Evolutionary conservation across 2,113 vertebrate species (phyloP).

Genomic region (Tenrec ecaudatus): DNA sequence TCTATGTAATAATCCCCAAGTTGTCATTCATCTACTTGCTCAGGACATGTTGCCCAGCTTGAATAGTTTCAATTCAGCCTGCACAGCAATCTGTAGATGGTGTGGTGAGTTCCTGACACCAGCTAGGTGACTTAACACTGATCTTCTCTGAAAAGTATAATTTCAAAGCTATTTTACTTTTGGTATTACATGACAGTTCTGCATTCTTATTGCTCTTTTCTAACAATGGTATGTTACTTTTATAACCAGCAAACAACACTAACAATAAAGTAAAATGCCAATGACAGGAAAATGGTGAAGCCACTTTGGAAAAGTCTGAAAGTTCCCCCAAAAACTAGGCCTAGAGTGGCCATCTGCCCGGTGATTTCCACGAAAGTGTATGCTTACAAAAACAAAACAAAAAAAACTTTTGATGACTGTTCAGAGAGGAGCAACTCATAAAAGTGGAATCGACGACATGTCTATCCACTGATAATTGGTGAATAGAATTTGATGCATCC

Average conservation of each 20-base stretch:
- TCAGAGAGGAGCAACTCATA: not conserved
- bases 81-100: not conserved
- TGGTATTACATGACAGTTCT: not conserved
- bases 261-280: not conserved
- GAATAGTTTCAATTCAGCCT: not conserved
- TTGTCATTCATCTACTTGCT: not conserved
- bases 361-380: not conserved
- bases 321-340: not conserved
- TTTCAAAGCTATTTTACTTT: not conserved
- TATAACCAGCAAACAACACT: conserved; percentile 29
- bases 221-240: not conserved
- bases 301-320: not conserved
- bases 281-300: not conserved
- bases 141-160: not conserved
- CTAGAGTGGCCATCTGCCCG: not conserved
- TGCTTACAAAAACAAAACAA: not conserved
- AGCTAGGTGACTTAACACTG: not conserved
- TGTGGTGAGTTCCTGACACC: not conserved
- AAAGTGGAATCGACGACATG: not conserved
- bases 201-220: not conserved
- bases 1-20: not conserved
- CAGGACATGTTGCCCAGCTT: not conserved
- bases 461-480: not conserved
- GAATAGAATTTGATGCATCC: not conserved
- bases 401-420: not conserved